Base-by-base conservation (phyloP, 2,113 vertebrate species). In the Pogonocichla stellata region DNA sequence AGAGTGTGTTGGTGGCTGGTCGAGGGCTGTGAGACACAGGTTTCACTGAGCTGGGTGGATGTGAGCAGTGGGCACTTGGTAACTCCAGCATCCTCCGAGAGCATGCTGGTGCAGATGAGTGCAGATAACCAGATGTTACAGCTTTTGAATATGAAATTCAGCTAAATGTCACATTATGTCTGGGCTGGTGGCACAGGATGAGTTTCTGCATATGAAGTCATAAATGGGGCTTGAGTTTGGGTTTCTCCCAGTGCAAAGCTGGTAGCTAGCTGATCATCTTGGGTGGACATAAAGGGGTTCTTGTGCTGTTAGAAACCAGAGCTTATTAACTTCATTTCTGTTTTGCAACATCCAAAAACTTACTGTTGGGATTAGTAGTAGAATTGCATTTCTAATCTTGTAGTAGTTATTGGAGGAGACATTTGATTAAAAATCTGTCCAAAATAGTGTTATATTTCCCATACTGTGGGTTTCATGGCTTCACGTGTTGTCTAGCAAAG, bases 21-120 rank as follows among this genome's bases (percentile, higher is more conserved):
- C 0, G 0, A 10, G 66, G 36, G 16, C 65, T 19, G 25, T 0
- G 3, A 38, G 62, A 5, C 12, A 2, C 34, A 7, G 36, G 36
- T 33, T 16, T 54, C 12, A 6, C 64, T 60, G 40, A 56, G 6
- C 12, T 34, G 10, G 26, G 92, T 29, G 2, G 66, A 14, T 28
- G 6, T 8, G 56, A 71, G 2, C 58, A 17, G 33, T 8, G 28
- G 17, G 53, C 15, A 3, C 58, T 67, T 9, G n/a, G 61, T n/a
- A 48, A n/a, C 88, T 73, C 36, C 65, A 73, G 25, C 58, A 12
- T 61, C 66, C 42, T 40, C 53, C 0, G 4, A 16, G 80, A 47
- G 3, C 42, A 17, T 1, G 0, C 79, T 80, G 10, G 0, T 5
- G 2, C 34, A 38, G 62, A 23, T 42, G 60, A 66, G 23, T 51